phyloP scores from a whole-genome alignment of 1,140 invertebrate species.

The Pristionchus pacificus region DNA sequence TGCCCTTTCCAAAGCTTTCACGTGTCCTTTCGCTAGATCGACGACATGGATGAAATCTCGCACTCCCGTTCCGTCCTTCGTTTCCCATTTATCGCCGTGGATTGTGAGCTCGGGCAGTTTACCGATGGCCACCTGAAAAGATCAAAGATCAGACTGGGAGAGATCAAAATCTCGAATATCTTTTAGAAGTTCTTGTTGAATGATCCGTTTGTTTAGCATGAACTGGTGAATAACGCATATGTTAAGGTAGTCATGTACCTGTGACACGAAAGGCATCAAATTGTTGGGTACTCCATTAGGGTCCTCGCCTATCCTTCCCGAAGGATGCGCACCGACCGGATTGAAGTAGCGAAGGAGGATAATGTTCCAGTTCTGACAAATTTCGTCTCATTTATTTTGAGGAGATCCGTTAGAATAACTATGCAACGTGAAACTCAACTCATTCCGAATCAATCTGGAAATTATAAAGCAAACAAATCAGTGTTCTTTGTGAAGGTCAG shows the following conservation, averaged over 20 bases:
- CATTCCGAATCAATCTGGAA: no score
- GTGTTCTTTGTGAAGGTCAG: no score
- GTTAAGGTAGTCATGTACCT: no score
- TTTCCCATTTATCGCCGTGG: constrained; percentile 88
- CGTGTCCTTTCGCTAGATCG: constrained; percentile 86
- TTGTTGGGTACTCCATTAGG: constrained; percentile 92
- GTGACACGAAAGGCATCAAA: constrained; percentile 90
- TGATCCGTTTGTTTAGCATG: no score
- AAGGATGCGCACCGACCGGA: constrained; percentile 89
- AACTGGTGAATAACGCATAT: no score
- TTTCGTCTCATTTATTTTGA: constrained; percentile 14
- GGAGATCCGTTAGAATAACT: no score
- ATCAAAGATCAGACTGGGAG: neutral
- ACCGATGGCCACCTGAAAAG: constrained; percentile 75
- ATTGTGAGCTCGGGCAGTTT: constrained; percentile 74
- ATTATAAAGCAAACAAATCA: no score
- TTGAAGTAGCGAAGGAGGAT: constrained; percentile 94
- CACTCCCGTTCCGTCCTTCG: constrained; percentile 91
- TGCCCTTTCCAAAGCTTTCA: constrained; percentile 62
- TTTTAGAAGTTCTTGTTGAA: no score
- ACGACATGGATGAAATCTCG: constrained; percentile 96
- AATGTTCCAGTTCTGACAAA: constrained; percentile 78
- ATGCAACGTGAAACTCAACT: no score
- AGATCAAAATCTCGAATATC: neutral
- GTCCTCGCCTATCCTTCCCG: constrained; percentile 89